Base-by-base conservation (phyloP, 1,140 invertebrate species). In the Plodia interpunctella region DNA sequence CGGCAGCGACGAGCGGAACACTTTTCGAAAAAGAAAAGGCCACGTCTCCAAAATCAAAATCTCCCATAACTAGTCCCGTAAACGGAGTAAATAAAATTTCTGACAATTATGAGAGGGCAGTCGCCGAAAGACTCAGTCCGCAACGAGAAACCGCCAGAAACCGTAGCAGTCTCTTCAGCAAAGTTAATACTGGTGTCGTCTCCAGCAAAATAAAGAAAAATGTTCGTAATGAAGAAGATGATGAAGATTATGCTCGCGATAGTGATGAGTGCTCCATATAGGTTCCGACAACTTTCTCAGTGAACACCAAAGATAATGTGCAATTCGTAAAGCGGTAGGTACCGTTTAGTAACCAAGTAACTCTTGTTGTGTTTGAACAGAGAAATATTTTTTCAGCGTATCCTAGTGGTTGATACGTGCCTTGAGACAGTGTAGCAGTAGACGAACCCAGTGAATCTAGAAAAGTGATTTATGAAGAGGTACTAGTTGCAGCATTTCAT, bases 221-320 rank as follows among this genome's bases (percentile, higher is more conserved):
- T n/a, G 62, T 19, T 10, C 65, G 65, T 0, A 66, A 78, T 17
- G 81, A 89, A 5, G 91, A 90, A n/a, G 90, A 91, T 5, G 87
- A 91, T 35, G 90, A 82, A 5, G 91, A 92, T 62, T 91, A 92
- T 68, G 91, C 92, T 19, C 86, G 90, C 8, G 92, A 92, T 66
- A 92, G 91, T 69, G 92, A 92, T 68, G 92, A 93, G 62, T 92
- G 91, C 72, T 91, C 90, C 66, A 91, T 90, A 70, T 91, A 88
- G 78, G 60, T 28, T 25, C 35, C 38, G 60, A 65, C 57, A 53
- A 68, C 57, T 60, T 60, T 49, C 69, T 64, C 64, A 69, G 69
- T 72, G 65, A 76, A 78, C 73, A 70, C 77, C 78, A 80, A 82
- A 80, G 78, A 81, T 78, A 61, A 62, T 62, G 68, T 78, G 70